Conservation (phyloP, 2,797 vertebrate genomes). For the Furcifer pardalis region DNA sequence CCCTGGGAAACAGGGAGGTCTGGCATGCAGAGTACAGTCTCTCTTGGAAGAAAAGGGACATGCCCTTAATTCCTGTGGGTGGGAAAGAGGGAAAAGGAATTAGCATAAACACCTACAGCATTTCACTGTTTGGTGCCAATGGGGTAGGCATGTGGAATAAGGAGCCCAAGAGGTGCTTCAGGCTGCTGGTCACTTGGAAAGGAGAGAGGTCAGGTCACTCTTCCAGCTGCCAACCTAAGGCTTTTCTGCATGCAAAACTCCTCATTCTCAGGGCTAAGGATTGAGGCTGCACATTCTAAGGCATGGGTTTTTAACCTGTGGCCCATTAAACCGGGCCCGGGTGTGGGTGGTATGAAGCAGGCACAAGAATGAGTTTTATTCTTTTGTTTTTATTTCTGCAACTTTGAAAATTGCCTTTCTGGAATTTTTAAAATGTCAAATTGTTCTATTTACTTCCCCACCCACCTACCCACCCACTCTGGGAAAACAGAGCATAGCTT, state of each 20-base stretch:
- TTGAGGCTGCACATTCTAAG: not conserved
- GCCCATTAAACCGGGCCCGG: too few relatives aligned
- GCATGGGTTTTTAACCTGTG: too few relatives aligned
- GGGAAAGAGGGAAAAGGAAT: constrained; percentile 37
- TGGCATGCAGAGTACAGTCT: constrained; percentile 3
- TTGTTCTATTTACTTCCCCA: too few relatives aligned
- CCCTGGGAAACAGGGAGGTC: constrained; percentile 64
- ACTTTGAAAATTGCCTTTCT: too few relatives aligned
- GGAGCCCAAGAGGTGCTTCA: constrained; percentile 25
- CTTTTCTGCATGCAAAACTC: not conserved
- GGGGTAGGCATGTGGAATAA: constrained; percentile 61
- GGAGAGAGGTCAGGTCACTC: constrained; percentile 21
- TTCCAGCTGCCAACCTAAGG: constrained; percentile 8
- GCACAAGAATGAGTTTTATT: too few relatives aligned
- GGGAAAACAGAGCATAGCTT: not conserved
- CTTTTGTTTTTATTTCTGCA: too few relatives aligned
- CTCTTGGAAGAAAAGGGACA: not conserved
- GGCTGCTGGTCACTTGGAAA: constrained; percentile 10
- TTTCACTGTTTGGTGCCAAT: constrained; percentile 33
- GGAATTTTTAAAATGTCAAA: too few relatives aligned
- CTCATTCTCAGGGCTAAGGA: not conserved
- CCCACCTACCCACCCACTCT: too few relatives aligned
- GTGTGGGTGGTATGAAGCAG: too few relatives aligned
- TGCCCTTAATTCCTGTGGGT: constrained; percentile 19
- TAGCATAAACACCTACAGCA: constrained; percentile 54